These are phyloP conservation scores for Chouioia cunea DNA, from an alignment of 2,888 invertebrate genomes.

Conservation along the genomic window DNA sequence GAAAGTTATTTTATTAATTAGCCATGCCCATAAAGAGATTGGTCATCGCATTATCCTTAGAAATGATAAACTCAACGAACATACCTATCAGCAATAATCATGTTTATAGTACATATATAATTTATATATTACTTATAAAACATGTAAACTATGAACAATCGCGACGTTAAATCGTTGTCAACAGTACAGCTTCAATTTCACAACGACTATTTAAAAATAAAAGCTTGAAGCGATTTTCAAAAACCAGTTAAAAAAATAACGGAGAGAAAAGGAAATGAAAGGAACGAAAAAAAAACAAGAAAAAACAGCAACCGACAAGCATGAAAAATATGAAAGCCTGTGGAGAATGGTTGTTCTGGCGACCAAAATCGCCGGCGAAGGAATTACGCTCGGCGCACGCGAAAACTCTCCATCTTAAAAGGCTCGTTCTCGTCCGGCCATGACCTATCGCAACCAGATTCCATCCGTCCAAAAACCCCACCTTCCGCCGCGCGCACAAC, in stretches of 20 bases:
- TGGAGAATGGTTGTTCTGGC: neutral
- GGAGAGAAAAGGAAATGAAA: neutral
- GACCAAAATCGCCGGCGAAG: slow-evolving; percentile 40
- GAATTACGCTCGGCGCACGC: slow-evolving; percentile 14
- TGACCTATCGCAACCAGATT: slow-evolving; percentile 49
- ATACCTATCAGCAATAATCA: too few relatives aligned
- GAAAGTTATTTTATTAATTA: too few relatives aligned
- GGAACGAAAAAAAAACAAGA: neutral
- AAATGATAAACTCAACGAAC: too few relatives aligned
- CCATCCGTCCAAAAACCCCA: slow-evolving; percentile 49
- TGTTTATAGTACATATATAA: too few relatives aligned
- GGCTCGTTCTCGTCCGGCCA: slow-evolving; percentile 42
- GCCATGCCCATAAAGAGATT: too few relatives aligned
- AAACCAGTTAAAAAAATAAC: neutral
- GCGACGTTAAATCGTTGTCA: neutral
- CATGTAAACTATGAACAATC: too few relatives aligned
- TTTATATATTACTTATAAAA: too few relatives aligned
- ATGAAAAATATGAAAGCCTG: neutral
- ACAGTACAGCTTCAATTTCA: slow-evolving; percentile 20
- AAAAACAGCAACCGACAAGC: neutral
- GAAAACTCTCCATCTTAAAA: slow-evolving; percentile 45
- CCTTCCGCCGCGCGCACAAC: slow-evolving; percentile 11
- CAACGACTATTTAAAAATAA: neutral
- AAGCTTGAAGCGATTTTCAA: neutral
- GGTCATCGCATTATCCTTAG: too few relatives aligned